A percentile compares a stretch with the other conserved stretches of the same genome.
Evolutionary conservation across 2,888 invertebrate species (phyloP).

Genomic region (Schizaphis graminum): DNA sequence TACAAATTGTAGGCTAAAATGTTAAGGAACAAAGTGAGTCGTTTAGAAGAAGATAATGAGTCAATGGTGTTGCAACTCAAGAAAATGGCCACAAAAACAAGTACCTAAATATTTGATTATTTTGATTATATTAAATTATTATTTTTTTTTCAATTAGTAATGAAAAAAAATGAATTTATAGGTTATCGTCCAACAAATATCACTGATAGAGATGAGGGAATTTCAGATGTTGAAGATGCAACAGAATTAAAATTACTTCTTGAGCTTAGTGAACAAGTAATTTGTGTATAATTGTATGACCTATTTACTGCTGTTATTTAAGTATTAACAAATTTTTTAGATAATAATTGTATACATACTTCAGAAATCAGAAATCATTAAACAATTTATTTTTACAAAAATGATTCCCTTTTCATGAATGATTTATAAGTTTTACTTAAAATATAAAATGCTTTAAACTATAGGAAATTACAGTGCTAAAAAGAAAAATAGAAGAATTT

Average conservation of each 20-base stretch:
- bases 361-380: not conserved
- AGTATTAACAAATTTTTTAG: not conserved
- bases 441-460: not conserved
- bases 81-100: constrained; percentile 92
- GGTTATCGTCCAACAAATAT: constrained; percentile 74
- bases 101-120: too few species aligned
- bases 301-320: not conserved
- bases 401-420: not conserved
- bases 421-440: not conserved
- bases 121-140: constrained; percentile 71
- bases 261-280: constrained; percentile 87
- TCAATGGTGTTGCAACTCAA: constrained; percentile 94
- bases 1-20: constrained; percentile 79
- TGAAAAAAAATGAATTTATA: constrained; percentile 73
- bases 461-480: constrained; percentile 84
- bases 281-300: not conserved
- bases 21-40: constrained; percentile 89
- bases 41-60: constrained; percentile 97
- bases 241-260: constrained; percentile 87
- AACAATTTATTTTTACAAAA: not conserved
- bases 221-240: constrained; percentile 84
- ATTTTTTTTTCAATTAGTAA: constrained; percentile 5
- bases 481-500: constrained; percentile 86
- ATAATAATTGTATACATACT: not conserved
- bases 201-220: constrained; percentile 81